phyloP scores from a whole-genome alignment of 2,113 vertebrate genomes.

The Callithrix jacchus region DNA sequence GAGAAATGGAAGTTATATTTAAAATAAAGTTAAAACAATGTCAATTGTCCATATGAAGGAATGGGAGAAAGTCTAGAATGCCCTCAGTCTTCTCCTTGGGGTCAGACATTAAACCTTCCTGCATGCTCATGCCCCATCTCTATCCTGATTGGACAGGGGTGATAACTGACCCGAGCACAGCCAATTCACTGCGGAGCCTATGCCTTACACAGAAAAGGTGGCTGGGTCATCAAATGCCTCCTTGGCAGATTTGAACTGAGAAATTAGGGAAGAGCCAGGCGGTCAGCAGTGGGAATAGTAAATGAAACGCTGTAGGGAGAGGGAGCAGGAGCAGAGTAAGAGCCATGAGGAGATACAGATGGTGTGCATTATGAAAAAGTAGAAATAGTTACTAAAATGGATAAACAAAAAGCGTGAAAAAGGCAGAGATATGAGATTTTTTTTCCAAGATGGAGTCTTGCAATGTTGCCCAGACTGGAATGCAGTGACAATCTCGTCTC shows the following conservation, averaged over 20 bases:
- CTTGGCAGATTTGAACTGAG: neutral
- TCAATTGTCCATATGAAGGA: neutral
- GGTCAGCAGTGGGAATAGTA: neutral
- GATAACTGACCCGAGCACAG: neutral
- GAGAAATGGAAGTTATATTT: slow-evolving; percentile 10
- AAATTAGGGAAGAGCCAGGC: neutral
- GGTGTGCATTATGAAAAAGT: neutral
- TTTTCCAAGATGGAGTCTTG: too few relatives aligned
- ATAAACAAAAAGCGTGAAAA: neutral
- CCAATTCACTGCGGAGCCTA: neutral
- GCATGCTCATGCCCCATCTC: neutral
- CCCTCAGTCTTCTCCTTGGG: neutral
- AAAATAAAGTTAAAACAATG: neutral
- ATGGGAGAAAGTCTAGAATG: neutral
- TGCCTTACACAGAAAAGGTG: neutral
- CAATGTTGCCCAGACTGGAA: too few relatives aligned
- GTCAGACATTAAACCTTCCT: neutral
- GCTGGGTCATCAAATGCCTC: neutral
- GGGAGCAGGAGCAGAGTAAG: rapidly evolving
- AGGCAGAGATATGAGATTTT: neutral
- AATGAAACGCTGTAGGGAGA: neutral
- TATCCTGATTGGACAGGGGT: neutral
- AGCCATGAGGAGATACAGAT: neutral
- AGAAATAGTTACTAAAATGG: neutral
- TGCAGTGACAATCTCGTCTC: too few relatives aligned